These are phyloP conservation scores for Enteromius anoplus DNA, from an alignment of 2,797 vertebrate genomes.

Conservation along the genomic window DNA sequence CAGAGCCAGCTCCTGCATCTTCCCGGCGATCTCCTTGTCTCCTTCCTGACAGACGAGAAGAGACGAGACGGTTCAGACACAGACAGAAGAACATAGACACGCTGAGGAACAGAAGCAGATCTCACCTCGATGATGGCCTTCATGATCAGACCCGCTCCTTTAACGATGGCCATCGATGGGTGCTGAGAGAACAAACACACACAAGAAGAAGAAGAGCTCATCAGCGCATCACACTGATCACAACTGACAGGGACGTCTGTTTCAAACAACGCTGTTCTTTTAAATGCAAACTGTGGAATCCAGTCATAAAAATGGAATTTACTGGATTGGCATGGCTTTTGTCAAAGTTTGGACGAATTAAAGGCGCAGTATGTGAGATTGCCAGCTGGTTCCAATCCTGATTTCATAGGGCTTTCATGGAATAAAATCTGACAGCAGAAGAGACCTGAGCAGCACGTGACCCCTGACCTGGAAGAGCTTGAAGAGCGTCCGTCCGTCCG, in stretches of 20 bases:
- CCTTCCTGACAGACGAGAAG: constrained; percentile 83
- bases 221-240: neutral
- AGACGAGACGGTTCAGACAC: neutral
- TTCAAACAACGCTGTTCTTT: neutral
- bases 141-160: constrained; percentile 98
- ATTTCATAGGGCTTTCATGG: too few relatives aligned
- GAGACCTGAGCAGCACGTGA: neutral
- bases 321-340: too few relatives aligned
- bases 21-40: constrained; percentile 97
- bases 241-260: too few relatives aligned
- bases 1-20: constrained; percentile 98
- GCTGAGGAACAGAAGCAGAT: neutral
- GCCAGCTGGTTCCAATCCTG: too few relatives aligned
- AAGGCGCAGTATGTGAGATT: too few relatives aligned
- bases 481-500: constrained; percentile 93
- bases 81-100: neutral
- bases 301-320: too few relatives aligned
- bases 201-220: neutral
- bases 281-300: too few relatives aligned
- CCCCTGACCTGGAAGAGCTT: constrained; percentile 93
- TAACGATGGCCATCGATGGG: constrained; percentile 98
- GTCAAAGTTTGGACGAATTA: too few relatives aligned
- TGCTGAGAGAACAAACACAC: constrained; percentile 79
- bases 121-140: constrained; percentile 99
- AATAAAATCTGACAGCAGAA: neutral